Conservation (phyloP, 2,113 vertebrate genomes). For the Equus przewalskii region DNA sequence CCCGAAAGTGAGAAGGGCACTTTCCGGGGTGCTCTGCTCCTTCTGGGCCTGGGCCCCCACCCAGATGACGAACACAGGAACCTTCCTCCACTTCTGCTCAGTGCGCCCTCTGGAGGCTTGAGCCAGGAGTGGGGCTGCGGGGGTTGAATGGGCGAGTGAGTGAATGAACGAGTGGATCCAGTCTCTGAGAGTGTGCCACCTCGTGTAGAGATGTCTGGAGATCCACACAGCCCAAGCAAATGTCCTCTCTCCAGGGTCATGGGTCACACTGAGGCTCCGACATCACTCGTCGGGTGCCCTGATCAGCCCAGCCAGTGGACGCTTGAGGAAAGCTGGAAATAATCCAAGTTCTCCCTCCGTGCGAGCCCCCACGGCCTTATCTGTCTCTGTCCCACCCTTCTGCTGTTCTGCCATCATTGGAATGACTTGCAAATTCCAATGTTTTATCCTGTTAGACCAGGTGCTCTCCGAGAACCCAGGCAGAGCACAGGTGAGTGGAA, state of each 20-base stretch:
- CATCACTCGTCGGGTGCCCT: not conserved
- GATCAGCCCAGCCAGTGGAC: not conserved
- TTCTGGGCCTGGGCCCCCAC: not conserved
- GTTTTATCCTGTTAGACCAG: not conserved
- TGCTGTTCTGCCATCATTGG: not conserved
- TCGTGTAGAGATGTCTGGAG: not conserved
- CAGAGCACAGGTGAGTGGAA: not conserved
- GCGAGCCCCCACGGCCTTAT: not conserved
- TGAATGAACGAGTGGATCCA: too few relatives aligned
- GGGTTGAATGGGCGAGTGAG: not conserved
- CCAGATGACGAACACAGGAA: too few relatives aligned
- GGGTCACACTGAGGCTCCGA: not conserved
- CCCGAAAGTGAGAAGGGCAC: not conserved
- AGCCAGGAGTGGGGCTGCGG: not conserved
- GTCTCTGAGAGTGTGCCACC: not conserved
- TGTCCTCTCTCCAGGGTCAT: not conserved
- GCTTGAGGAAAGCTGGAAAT: not conserved
- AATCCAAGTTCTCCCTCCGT: not conserved
- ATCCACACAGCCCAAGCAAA: not conserved
- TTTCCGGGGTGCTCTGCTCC: not conserved
- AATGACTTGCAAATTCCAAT: not conserved
- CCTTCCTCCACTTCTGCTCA: not conserved
- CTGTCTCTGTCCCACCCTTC: not conserved
- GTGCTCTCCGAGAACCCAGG: not conserved
- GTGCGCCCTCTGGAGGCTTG: fast-evolving